Evolutionary conservation across 2,888 invertebrate genomes (phyloP).

Genomic region (Orthosia incerta): DNA sequence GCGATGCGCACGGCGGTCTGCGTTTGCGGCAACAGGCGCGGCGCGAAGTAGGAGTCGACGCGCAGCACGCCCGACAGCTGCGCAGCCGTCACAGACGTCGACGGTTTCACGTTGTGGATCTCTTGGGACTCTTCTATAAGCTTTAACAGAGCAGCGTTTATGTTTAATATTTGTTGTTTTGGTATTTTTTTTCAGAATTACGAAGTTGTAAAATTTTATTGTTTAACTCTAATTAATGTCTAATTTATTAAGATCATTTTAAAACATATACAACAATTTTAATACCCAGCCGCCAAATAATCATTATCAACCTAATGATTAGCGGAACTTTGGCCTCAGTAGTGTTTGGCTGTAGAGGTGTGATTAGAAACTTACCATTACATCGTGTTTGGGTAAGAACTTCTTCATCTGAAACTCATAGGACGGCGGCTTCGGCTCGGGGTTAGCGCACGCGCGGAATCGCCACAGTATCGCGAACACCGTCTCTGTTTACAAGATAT

Average conservation of each 20-base stretch:
- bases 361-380: conserved; percentile 72
- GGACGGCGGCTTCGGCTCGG: conserved; percentile 47
- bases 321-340: not conserved
- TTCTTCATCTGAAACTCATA: conserved; percentile 75
- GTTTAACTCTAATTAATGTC: no score
- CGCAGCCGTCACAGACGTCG: conserved; percentile 73
- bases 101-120: not conserved
- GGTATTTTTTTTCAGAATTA: no score
- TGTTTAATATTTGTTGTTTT: not conserved
- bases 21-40: conserved; percentile 75
- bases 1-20: conserved; percentile 69
- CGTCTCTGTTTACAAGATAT: conserved; percentile 71
- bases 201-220: no score
- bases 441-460: conserved; percentile 72
- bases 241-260: no score
- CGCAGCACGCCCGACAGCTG: conserved; percentile 86
- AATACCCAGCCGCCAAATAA: no score
- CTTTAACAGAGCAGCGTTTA: not conserved
- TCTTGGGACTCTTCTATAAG: conserved; percentile 23
- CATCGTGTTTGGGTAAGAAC: conserved; percentile 74
- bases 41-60: conserved; percentile 86
- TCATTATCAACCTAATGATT: no score
- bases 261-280: no score
- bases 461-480: conserved; percentile 85
- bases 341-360: not conserved